Evolutionary conservation across 2,797 vertebrate genomes (phyloP), one percentile per base, ranked within the genome.

Genomic region (Fratercula arctica): DNA sequence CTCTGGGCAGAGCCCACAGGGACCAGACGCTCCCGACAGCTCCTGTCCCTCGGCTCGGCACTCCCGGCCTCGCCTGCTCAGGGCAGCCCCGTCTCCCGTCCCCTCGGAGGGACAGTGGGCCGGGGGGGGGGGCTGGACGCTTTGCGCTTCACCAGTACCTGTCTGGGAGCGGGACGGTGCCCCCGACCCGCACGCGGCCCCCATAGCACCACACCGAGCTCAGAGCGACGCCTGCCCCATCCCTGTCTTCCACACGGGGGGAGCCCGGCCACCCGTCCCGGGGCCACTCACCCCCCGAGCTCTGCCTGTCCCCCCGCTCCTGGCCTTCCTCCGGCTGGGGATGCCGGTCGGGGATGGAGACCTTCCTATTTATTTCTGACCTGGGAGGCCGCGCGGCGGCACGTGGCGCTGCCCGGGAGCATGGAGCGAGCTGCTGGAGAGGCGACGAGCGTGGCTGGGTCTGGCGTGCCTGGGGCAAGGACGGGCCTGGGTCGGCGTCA

Each of bases 321-420:
- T 3, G 3, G 12, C n/a, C 39, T 16, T 21, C 18, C 75, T 25
- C 21, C 4, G 6, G 39, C 60, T n/a, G 72, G 64, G 54, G 59
- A 25, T 6, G 3, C 45, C 0, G 0, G 66, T n/a, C 0, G 0
- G 31, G 51, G 24, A 2, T 10, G 48, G 37, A 64, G 39, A 13
- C 39, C 13, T 83, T 56, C 4, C 0, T 89, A 89, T 96, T 94
- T 93, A 92, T 97, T 93, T 87, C 43, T 39, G 89, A 39, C 57
- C 31, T 67, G 35, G 43, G 56, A 25, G 25, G 56, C 56, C 0
- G 0, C 4, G 5, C 2, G 3, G 53, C 6, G 0, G 50, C 33
- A 11, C 33, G 6, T 1, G 2, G 54, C 1, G 1, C 41, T 74
- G 74, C 50, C 72, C 3, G 2, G 66, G 45, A 81, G 39, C 2